These are phyloP conservation scores for Naso thynnoides DNA, from an alignment of 2,797 vertebrate species.

Conservation along the genomic window DNA sequence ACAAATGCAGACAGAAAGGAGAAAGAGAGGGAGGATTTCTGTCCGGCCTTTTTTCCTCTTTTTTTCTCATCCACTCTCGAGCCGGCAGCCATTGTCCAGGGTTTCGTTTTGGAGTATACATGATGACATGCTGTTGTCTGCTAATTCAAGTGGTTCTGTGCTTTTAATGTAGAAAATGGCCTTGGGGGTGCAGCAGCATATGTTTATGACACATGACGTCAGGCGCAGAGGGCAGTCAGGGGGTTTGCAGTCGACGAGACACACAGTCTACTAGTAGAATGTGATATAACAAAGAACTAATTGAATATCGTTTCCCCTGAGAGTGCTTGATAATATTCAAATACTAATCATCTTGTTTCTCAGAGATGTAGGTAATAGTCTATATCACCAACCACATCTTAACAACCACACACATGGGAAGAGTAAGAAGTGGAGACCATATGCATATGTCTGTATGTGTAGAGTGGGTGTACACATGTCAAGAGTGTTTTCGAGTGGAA, in stretches of 20 bases:
- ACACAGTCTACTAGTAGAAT: conserved; percentile 39
- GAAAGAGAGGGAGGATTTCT: conserved; percentile 44
- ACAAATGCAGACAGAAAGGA: conserved; percentile 62
- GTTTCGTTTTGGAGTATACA: conserved; percentile 38
- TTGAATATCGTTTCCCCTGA: conserved; percentile 54
- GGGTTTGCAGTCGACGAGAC: conserved; percentile 33
- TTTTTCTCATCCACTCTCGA: conserved; percentile 26
- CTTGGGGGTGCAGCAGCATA: conserved; percentile 58
- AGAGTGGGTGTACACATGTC: conserved; percentile 27
- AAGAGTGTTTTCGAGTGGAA: conserved; percentile 63
- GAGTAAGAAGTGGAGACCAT: conserved; percentile 24
- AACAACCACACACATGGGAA: conserved; percentile 38
- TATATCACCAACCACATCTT: conserved; percentile 21
- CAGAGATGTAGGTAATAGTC: conserved; percentile 42
- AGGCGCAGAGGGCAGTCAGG: conserved; percentile 33
- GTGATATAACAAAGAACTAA: conserved; percentile 53
- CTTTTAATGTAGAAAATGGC: conserved; percentile 64
- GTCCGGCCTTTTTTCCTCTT: conserved; percentile 13
- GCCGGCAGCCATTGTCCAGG: conserved; percentile 43
- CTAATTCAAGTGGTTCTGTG: conserved; percentile 53
- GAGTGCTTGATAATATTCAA: conserved; percentile 41
- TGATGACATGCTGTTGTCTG: conserved; percentile 66
- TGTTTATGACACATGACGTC: conserved; percentile 69
- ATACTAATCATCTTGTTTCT: conserved; percentile 52
- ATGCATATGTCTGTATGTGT: conserved; percentile 33